Percentiles rank a stretch among this genome's conserved stretches.
Conservation (phyloP, 2,888 invertebrate species). For the Crematogaster levior region DNA sequence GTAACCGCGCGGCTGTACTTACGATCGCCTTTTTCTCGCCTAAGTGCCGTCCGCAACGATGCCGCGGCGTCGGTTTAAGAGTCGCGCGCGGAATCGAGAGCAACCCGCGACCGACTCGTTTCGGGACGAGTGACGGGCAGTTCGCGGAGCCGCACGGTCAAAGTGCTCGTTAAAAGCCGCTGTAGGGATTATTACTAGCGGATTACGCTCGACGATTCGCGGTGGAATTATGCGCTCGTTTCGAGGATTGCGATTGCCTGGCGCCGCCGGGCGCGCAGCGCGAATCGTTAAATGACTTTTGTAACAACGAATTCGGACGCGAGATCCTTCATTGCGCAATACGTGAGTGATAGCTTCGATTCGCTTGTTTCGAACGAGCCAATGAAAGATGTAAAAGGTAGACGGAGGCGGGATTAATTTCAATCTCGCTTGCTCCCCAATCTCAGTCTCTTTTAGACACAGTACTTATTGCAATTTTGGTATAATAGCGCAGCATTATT, state of each 20-base stretch:
- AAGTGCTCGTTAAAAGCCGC: constrained; percentile 53
- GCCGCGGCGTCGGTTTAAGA: constrained; percentile 31
- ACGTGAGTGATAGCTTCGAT: not conserved
- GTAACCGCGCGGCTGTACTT: constrained; percentile 71
- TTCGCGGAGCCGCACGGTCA: constrained; percentile 22
- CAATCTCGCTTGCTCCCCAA: not conserved
- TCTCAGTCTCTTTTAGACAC: not conserved
- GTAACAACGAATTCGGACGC: constrained; percentile 22
- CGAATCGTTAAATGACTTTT: constrained; percentile 35
- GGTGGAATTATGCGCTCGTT: constrained; percentile 42
- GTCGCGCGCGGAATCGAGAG: constrained; percentile 61
- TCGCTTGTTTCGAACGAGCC: not conserved
- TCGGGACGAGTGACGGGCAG: constrained; percentile 26
- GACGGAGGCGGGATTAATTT: not conserved
- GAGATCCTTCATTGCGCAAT: constrained; percentile 10
- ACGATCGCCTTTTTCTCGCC: constrained; percentile 68
- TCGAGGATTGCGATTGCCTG: constrained; percentile 40
- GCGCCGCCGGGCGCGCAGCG: constrained; percentile 24
- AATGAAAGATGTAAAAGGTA: not conserved
- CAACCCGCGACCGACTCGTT: constrained; percentile 54
- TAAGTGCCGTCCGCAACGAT: constrained; percentile 61
- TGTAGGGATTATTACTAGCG: constrained; percentile 35
- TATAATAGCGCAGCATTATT: not conserved
- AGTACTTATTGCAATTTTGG: not conserved
- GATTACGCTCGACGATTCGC: constrained; percentile 45